Conservation (phyloP, 2,797 vertebrate species). For the Coilia nasus region DNA sequence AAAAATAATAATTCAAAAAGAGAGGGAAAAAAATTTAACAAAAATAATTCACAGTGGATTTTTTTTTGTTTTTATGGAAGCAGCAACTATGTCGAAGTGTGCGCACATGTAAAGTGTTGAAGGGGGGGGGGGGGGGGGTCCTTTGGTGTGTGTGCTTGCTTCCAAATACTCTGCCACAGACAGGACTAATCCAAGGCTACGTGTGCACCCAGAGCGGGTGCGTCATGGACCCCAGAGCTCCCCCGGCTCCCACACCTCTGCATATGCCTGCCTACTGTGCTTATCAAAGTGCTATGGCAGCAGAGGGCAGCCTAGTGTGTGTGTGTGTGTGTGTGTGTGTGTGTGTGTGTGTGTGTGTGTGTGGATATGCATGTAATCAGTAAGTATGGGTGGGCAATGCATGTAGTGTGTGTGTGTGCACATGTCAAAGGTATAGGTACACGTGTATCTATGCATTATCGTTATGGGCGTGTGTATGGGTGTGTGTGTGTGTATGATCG, state of each 20-base stretch:
- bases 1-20: neutral
- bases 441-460: no score
- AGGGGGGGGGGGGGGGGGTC: slow-evolving; percentile 53
- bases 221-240: slow-evolving; percentile 29
- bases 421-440: no score
- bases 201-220: neutral
- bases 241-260: slow-evolving; percentile 5
- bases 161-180: slow-evolving; percentile 65
- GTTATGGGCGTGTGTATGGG: neutral
- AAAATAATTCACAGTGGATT: slow-evolving; percentile 82
- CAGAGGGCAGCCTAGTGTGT: slow-evolving; percentile 24
- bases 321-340: slow-evolving; percentile 36
- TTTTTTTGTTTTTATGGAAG: slow-evolving; percentile 75
- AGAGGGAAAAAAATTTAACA: neutral
- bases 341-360: slow-evolving; percentile 52
- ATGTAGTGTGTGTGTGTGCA: no score
- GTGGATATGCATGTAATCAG: neutral
- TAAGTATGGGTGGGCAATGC: no score
- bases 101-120: neutral
- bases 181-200: slow-evolving; percentile 52
- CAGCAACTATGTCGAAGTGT: slow-evolving; percentile 62
- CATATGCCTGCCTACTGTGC: slow-evolving; percentile 28
- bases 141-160: slow-evolving; percentile 81
- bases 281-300: slow-evolving; percentile 29
- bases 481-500: neutral